Percentiles rank a stretch among this genome's conserved stretches.
phyloP scores from a whole-genome alignment of 2,797 vertebrate species.

The Ispidina picta region DNA sequence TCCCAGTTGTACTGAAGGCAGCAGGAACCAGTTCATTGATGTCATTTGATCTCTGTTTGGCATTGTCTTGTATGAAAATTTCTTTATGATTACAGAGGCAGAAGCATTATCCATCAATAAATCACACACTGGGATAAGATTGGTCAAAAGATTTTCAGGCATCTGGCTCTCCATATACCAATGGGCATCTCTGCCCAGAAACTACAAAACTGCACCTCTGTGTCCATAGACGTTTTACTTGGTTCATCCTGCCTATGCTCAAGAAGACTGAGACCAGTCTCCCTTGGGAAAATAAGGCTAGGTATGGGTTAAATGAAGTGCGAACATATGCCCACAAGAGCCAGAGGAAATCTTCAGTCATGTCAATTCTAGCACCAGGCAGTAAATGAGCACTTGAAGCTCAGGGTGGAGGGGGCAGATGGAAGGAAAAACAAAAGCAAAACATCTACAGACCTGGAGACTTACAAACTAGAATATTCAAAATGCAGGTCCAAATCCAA shows the following conservation, averaged over 20 bases:
- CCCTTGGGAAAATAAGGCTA: background rate
- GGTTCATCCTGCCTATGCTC: rapidly evolving
- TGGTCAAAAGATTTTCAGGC: background rate
- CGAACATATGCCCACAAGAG: background rate
- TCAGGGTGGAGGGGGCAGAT: background rate
- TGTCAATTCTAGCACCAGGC: background rate
- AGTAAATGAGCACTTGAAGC: background rate
- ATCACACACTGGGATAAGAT: background rate
- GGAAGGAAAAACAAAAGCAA: rapidly evolving
- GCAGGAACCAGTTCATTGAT: background rate
- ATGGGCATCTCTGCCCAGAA: background rate
- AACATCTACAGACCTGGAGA: background rate
- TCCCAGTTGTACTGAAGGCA: background rate
- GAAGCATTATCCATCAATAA: background rate
- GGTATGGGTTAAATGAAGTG: background rate
- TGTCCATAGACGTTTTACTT: background rate
- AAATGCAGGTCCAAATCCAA: background rate
- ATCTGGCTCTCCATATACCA: rapidly evolving
- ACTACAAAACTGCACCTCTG: rapidly evolving
- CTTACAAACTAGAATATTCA: background rate
- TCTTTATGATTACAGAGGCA: background rate
- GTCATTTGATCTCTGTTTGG: background rate
- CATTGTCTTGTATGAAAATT: background rate
- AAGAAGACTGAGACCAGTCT: background rate
- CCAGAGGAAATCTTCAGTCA: background rate